phyloP scores from a whole-genome alignment of 2,888 invertebrate species.

The Bedellia somnulentella region DNA sequence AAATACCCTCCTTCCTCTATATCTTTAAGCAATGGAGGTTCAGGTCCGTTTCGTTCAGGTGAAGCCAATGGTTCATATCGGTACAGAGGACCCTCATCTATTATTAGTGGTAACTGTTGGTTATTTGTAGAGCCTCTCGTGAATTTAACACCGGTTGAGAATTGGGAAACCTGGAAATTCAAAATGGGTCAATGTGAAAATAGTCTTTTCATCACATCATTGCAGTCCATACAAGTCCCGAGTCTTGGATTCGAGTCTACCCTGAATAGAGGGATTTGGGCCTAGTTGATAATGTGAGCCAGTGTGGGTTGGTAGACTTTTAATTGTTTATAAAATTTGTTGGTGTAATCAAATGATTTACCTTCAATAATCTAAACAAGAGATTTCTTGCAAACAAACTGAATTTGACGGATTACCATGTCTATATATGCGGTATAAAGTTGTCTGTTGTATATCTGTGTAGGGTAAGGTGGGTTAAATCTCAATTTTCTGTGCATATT shows the following conservation, averaged over 20 bases:
- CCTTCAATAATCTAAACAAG: background rate
- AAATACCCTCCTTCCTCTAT: slow-evolving; percentile 71
- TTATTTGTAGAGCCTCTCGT: slow-evolving; percentile 63
- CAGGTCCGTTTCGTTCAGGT: slow-evolving; percentile 72
- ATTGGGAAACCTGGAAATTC: slow-evolving; percentile 63
- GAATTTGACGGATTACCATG: no score
- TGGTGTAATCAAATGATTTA: background rate
- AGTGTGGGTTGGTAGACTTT: no score
- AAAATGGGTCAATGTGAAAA: background rate
- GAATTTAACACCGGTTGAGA: slow-evolving; percentile 86
- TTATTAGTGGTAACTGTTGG: slow-evolving; percentile 66
- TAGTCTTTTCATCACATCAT: no score
- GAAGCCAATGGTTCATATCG: slow-evolving; percentile 62
- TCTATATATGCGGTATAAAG: no score
- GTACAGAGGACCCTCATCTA: slow-evolving; percentile 78
- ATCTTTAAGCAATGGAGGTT: slow-evolving; percentile 65
- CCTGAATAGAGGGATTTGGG: no score
- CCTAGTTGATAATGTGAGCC: no score
- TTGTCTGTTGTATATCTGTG: no score
- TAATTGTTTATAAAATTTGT: no score
- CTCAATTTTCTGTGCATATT: no score
- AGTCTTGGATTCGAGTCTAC: no score
- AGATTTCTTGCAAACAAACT: background rate
- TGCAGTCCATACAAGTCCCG: no score
- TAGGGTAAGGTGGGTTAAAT: no score